Evolutionary conservation across 2,113 vertebrate species (phyloP), one percentile per base, ranked within the genome.

Genomic region (Felis catus): DNA sequence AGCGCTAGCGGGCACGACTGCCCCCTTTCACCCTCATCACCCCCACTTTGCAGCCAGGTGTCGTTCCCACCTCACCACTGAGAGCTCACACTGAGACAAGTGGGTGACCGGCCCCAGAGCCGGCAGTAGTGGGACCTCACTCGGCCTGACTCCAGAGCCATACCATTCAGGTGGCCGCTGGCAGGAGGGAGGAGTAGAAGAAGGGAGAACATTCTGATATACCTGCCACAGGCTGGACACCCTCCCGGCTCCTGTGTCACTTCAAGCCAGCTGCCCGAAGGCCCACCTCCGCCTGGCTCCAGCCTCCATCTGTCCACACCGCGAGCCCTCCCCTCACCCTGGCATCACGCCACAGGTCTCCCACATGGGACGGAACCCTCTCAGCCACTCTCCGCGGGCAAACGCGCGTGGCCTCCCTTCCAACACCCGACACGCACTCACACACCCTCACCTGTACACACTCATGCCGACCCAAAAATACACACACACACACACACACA

Each of bases 321-420:
- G 0, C 0, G 8, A 80, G 14, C 10, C 16, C 48, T 41, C 95
- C 36, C 3, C 51, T 19, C 10, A 0, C n/a, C 18, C 3, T 0
- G 9, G 9, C 4, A 23, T 65, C 45, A 9, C 41, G 18, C 39
- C 74, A 31, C 1, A 5, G 3, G 33, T 6, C 66, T 4, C 9
- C n/a, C 4, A 19, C 61, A 2, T 21, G 73, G 58, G n/a, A 33
- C 3, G 12, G 19, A 25, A 29, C 29, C 9, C 74, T 29, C 23
- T 10, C 16, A 1, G 82, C 29, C 79, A 7, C 41, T 51, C 33
- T 21, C 74, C 86, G 27, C 63, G 79, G 31, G 41, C 61, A 31
- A 19, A 48, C 4, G 1, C 0, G 4, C 13, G 1, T 8, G 61
- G 41, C 10, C 61, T 66, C n/a, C n/a, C 83, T 53, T 33, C 89